These are phyloP conservation scores for Rhinella marina DNA, from an alignment of 2,797 vertebrate species.

Conservation along the genomic window DNA sequence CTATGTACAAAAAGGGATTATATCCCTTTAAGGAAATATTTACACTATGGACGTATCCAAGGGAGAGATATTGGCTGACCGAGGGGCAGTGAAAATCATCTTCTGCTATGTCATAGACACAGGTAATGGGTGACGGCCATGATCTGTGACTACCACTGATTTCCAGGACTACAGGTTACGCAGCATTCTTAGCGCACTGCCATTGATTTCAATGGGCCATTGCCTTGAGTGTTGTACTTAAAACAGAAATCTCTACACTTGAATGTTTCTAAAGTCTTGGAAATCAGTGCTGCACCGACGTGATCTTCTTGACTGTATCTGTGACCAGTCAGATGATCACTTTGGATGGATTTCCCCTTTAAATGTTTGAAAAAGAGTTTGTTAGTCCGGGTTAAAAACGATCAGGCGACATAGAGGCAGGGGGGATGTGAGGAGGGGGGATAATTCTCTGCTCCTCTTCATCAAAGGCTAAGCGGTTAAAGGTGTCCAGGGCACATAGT, in stretches of 20 bases:
- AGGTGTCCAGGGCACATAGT: constrained; percentile 3
- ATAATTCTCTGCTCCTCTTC: constrained; percentile 38
- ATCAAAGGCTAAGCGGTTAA: constrained; percentile 6
- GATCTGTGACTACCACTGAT: not conserved
- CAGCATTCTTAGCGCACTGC: not conserved
- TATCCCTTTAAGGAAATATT: too few relatives aligned
- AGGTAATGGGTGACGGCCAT: not conserved
- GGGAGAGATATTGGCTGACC: too few relatives aligned
- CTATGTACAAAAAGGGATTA: too few relatives aligned
- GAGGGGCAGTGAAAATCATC: too few relatives aligned
- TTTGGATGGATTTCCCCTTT: not conserved
- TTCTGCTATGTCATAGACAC: too few relatives aligned
- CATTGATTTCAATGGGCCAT: not conserved
- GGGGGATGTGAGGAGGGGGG: not conserved
- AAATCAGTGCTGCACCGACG: not conserved
- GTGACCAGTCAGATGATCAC: not conserved
- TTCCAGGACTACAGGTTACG: not conserved
- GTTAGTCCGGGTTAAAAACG: not conserved
- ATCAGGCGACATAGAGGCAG: not conserved
- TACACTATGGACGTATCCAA: too few relatives aligned
- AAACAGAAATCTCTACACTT: not conserved
- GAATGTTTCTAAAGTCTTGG: not conserved
- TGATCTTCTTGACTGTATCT: not conserved
- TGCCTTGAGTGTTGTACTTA: too few relatives aligned
- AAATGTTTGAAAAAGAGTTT: not conserved